Base-by-base conservation (phyloP, 2,113 vertebrate species). In the Hydropotes inermis region DNA sequence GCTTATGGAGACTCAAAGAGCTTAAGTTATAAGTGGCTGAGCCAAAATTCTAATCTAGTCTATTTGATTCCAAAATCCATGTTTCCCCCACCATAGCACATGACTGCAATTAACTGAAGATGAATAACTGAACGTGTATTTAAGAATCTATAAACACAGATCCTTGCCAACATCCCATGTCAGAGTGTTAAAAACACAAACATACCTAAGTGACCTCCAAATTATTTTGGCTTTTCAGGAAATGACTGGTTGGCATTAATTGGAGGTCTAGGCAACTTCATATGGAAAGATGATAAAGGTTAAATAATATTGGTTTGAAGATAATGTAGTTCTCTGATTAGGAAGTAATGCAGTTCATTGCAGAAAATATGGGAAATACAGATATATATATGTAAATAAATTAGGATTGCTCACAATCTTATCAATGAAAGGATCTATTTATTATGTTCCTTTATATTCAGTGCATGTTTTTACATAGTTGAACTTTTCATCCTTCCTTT, bases 21-120 rank as follows among this genome's bases (percentile, higher is more conserved):
- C n/a, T 0, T 27, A 97, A 98, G 94, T 94, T 96, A 25, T 54
- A 94, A 54, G 47, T 55, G 15, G 88, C 23, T 95, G 95, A 94
- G 1, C 64, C 54, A 93, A 88, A 78, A 97, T 90, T 95, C 21
- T 74, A 74, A 55, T 33, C 23, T 13, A 57, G 6, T 58, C 39
- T 67, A 11, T 64, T n/a, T 55, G 23, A 85, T 70, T 97, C 55
- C 0, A 78, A 50, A 93, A 96, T 95, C 36, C 70, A 70, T 96
- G 58, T 93, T 97, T 95, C 92, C 89, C 52, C 33, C 58, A 74
- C n/a, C 95, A 93, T 5, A 78, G 54, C 33, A 83, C 33, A 47
- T 58, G 52, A 12, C 54, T 47, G 5, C 21, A 87, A 19, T 88
- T 95, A 58, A 47, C 55, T 96, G 7, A 5, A 94, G 50, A 67